These are phyloP conservation scores for Acrocera orbiculus DNA, from an alignment of 2,888 invertebrate species.

Conservation along the genomic window DNA sequence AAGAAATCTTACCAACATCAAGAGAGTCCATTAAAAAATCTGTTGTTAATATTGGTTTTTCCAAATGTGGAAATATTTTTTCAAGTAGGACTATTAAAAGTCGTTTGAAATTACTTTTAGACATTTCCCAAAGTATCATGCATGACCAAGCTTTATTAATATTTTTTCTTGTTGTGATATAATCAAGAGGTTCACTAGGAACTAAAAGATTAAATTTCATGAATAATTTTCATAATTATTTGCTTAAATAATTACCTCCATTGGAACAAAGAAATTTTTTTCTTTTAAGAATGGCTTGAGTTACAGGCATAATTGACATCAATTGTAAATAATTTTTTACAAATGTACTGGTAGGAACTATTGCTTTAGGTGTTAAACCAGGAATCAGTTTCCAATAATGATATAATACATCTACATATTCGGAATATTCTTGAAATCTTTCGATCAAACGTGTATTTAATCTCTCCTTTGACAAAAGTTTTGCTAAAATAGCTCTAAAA, in stretches of 20 bases:
- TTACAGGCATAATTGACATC: conserved; percentile 37
- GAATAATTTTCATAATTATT: neutral
- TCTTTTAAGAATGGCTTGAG: conserved; percentile 18
- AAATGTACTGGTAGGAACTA: conserved; percentile 33
- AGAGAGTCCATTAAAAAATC: conserved; percentile 86
- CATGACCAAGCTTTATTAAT: conserved; percentile 61
- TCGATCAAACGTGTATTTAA: conserved; percentile 43
- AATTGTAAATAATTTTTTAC: conserved; percentile 47
- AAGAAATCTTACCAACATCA: conserved; percentile 43
- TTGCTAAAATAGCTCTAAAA: conserved; percentile 46
- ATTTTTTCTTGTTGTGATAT: conserved; percentile 33
- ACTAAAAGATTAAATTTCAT: neutral
- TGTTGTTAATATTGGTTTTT: conserved; percentile 65
- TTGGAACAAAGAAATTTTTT: conserved; percentile 29
- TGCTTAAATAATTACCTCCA: conserved; percentile 23
- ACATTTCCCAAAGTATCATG: conserved; percentile 55
- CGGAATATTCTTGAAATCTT: conserved; percentile 56
- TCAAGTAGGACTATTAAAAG: conserved; percentile 67
- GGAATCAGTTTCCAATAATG: conserved; percentile 47
- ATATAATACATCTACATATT: conserved; percentile 58
- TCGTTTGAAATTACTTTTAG: conserved; percentile 52
- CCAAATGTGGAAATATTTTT: conserved; percentile 60
- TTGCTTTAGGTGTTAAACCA: conserved; percentile 36
- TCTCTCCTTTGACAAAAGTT: conserved; percentile 42
- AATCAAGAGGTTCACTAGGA: conserved; percentile 35